Conservation (phyloP, 2,797 vertebrate species). For the Phyllotis vaccarum region DNA sequence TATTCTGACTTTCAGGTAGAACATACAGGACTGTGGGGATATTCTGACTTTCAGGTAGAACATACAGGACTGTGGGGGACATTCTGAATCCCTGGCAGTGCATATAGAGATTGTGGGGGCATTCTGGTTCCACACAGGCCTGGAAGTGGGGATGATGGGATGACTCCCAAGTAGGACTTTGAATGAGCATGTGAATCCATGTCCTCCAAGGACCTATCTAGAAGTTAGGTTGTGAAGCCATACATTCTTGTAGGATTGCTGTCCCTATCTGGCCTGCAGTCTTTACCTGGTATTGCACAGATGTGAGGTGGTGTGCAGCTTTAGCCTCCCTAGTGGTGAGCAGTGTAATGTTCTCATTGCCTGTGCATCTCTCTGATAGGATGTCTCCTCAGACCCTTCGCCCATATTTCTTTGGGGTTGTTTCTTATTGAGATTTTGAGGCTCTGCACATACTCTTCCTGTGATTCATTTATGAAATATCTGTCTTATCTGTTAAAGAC, state of each 20-base stretch:
- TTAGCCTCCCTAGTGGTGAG: accelerated
- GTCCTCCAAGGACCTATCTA: accelerated
- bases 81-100: not conserved
- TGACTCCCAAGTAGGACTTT: not conserved
- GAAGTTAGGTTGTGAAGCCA: accelerated
- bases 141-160: not conserved
- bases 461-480: accelerated
- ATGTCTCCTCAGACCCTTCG: not conserved
- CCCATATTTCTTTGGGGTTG: not conserved
- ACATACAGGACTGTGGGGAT: not conserved
- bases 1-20: not conserved
- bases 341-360: accelerated
- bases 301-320: not conserved
- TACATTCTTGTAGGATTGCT: accelerated
- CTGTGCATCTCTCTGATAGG: not conserved
- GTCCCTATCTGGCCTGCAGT: not conserved
- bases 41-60: not conserved
- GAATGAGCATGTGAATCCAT: accelerated
- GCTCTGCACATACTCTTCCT: not conserved
- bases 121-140: not conserved
- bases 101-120: not conserved
- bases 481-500: not conserved
- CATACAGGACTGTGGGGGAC: not conserved
- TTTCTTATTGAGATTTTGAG: not conserved
- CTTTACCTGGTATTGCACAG: accelerated